Evolutionary conservation across 2,888 invertebrate species (phyloP), one percentile per base, ranked within the genome.

Genomic region (Tupiocoris notatus): DNA sequence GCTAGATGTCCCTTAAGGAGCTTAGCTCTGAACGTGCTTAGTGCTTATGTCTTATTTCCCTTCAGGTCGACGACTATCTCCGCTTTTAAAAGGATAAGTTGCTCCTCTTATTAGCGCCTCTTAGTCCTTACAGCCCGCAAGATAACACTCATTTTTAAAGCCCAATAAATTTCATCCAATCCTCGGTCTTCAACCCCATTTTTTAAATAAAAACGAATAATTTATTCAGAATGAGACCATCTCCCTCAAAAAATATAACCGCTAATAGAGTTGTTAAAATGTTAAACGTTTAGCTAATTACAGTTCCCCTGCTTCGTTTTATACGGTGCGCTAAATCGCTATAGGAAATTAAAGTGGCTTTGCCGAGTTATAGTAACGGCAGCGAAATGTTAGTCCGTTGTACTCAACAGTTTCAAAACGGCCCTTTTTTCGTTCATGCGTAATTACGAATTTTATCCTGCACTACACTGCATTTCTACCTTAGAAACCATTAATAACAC

Each of bases 281-380:
- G 65, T 65, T 65, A 25, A 65, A 39, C 65, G 25, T 65, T 63
- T 65, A 39, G 65, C 65, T 65, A 65, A 65, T 65, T 65, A 25
- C 65, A 39, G 39, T 39, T 39, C n/a, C n/a, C n/a, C n/a, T n/a
- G n/a, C n/a, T n/a, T n/a, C n/a, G n/a, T n/a, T n/a, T n/a, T n/a
- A n/a, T n/a, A n/a, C n/a, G n/a, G n/a, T n/a, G n/a, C n/a, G n/a
- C n/a, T n/a, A n/a, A n/a, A n/a, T n/a, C n/a, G n/a, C n/a, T n/a
- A n/a, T n/a, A n/a, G n/a, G n/a, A n/a, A n/a, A n/a, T n/a, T n/a
- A n/a, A n/a, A n/a, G n/a, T n/a, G n/a, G n/a, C n/a, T n/a, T n/a
- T n/a, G n/a, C n/a, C n/a, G n/a, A n/a, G n/a, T n/a, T n/a, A n/a
- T n/a, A n/a, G n/a, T n/a, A n/a, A n/a, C n/a, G n/a, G n/a, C n/a